Conservation (phyloP, 2,113 vertebrate species). For the Brachionichthys hirsutus region DNA sequence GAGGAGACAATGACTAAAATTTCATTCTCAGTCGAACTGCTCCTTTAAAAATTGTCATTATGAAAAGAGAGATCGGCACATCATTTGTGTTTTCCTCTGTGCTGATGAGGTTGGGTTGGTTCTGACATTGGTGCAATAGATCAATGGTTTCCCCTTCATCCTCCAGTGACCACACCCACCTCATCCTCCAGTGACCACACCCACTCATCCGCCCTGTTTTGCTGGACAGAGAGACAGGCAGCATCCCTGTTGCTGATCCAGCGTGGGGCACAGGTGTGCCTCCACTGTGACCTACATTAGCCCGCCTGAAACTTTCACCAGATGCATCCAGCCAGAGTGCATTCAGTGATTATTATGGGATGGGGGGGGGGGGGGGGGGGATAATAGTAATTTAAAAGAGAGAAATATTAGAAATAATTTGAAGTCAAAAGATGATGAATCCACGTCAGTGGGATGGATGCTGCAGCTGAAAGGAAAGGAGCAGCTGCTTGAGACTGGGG, state of each 20-base stretch:
- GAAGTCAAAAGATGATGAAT: slow-evolving; percentile 31
- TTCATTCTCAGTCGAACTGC: not conserved
- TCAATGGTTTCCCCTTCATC: slow-evolving; percentile 9
- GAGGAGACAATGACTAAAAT: too few relatives aligned
- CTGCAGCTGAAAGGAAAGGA: slow-evolving; percentile 59
- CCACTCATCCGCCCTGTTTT: slow-evolving; percentile 11
- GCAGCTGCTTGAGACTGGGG: slow-evolving; percentile 34
- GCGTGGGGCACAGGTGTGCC: slow-evolving; percentile 50
- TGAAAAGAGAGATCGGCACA: not conserved
- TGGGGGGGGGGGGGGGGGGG: too few relatives aligned
- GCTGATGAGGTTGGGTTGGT: not conserved
- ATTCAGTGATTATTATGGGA: too few relatives aligned
- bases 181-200: slow-evolving; percentile 19
- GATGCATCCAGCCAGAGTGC: too few relatives aligned
- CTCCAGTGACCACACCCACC: not conserved
- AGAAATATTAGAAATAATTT: not conserved
- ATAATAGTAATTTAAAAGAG: not conserved
- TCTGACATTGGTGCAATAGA: slow-evolving; percentile 1
- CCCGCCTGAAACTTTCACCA: slow-evolving; percentile 16
- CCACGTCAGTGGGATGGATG: slow-evolving; percentile 45
- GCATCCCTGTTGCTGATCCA: slow-evolving; percentile 38
- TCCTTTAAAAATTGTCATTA: not conserved
- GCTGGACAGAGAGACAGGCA: slow-evolving; percentile 1
- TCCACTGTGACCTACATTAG: slow-evolving; percentile 48
- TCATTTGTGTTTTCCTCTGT: not conserved